phyloP scores from a whole-genome alignment of 2,888 invertebrate genomes.

The Graphium colonna region DNA sequence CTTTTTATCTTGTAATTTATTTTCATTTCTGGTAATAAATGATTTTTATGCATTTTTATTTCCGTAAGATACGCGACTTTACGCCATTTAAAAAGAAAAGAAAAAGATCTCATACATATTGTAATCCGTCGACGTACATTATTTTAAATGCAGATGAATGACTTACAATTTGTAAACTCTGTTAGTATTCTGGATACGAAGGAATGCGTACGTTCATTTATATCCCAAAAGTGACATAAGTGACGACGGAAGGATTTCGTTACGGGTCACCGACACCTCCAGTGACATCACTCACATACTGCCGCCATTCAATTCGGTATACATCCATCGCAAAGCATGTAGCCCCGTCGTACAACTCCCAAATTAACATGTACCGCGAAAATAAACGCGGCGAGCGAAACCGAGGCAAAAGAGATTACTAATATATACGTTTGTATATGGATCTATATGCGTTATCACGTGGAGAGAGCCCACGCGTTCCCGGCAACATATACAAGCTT shows the following conservation, averaged over 20 bases:
- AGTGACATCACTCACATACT: slow-evolving; percentile 34
- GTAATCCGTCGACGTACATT: no score
- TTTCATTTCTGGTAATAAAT: no score
- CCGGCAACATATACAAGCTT: background rate
- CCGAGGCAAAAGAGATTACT: slow-evolving; percentile 5
- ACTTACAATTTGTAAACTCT: no score
- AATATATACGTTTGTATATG: background rate
- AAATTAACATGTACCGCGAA: slow-evolving; percentile 5
- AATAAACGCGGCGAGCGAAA: slow-evolving; percentile 4
- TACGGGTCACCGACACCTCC: slow-evolving; percentile 34
- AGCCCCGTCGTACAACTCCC: slow-evolving; percentile 5
- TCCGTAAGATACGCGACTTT: no score
- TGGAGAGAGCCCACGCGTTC: slow-evolving; percentile 50
- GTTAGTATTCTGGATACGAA: background rate
- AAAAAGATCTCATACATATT: no score
- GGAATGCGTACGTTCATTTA: slow-evolving; percentile 19
- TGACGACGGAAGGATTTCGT: slow-evolving; percentile 25
- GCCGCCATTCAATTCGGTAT: slow-evolving; percentile 19
- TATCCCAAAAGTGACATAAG: slow-evolving; percentile 25
- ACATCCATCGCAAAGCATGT: slow-evolving; percentile 18
- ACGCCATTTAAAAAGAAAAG: no score
- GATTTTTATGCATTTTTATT: no score
- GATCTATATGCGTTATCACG: slow-evolving; percentile 37
- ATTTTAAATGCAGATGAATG: no score
- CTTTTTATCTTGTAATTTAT: no score